These are phyloP conservation scores for Gobiocypris rarus DNA, from an alignment of 2,113 vertebrate species.

Conservation along the genomic window DNA sequence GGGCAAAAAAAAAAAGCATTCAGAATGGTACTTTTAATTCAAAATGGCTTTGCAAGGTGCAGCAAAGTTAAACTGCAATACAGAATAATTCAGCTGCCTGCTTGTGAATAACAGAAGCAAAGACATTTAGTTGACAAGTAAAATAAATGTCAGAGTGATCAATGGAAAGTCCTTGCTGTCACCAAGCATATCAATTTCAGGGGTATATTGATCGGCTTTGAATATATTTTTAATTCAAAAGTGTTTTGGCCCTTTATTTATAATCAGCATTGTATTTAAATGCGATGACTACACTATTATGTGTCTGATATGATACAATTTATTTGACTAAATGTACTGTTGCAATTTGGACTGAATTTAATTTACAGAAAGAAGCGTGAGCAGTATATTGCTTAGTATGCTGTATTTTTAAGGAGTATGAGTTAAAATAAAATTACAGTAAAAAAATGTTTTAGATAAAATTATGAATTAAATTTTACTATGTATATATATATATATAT, in stretches of 20 bases:
- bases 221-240: slow-evolving; percentile 76
- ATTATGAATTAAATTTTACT: not conserved
- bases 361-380: not conserved
- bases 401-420: not conserved
- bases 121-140: slow-evolving; percentile 85
- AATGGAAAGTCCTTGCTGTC: slow-evolving; percentile 84
- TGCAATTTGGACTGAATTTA: not conserved
- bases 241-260: not conserved
- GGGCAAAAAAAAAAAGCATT: slow-evolving; percentile 60
- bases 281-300: not conserved
- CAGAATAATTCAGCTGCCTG: slow-evolving; percentile 36
- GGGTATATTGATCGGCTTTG: slow-evolving; percentile 79
- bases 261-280: not conserved
- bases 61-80: slow-evolving; percentile 60
- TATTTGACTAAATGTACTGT: not conserved
- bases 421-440: too few species aligned
- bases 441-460: not conserved
- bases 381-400: not conserved
- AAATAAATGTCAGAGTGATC: slow-evolving; percentile 92
- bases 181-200: slow-evolving; percentile 81
- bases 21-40: not conserved
- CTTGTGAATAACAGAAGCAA: slow-evolving; percentile 62
- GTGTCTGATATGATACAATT: slow-evolving; percentile 3
- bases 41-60: slow-evolving; percentile 5
- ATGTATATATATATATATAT: too few species aligned